Evolutionary conservation across 2,797 vertebrate genomes (phyloP).

Genomic region (Cossypha heuglini): DNA sequence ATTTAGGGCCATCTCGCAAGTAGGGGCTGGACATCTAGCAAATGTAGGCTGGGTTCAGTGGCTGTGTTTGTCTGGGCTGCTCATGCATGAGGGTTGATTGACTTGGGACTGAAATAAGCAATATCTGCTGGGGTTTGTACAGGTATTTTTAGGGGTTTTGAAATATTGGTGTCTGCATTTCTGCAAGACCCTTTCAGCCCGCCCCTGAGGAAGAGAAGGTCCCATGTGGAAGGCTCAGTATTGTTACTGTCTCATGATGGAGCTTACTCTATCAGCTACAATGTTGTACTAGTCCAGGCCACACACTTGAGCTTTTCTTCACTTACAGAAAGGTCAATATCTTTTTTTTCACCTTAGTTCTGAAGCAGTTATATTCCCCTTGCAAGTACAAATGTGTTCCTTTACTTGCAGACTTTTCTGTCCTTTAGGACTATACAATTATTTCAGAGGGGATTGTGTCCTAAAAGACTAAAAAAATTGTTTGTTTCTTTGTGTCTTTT

Average conservation of each 20-base stretch:
- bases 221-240: background rate
- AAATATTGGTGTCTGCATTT: background rate
- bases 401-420: background rate
- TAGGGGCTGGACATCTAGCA: background rate
- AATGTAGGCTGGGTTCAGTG: background rate
- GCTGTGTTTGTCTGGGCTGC: background rate
- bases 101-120: background rate
- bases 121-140: background rate
- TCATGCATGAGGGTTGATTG: background rate
- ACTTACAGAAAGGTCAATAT: background rate
- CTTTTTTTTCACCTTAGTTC: background rate
- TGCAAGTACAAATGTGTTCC: background rate
- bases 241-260: background rate
- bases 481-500: background rate
- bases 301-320: background rate
- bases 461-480: background rate
- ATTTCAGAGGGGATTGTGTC: background rate
- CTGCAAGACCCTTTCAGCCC: background rate
- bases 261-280: background rate
- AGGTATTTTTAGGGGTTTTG: background rate
- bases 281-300: background rate
- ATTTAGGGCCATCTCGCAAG: background rate
- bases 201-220: background rate
- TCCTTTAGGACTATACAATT: background rate
- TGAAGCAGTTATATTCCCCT: background rate